Conservation (phyloP, 2,797 vertebrate species). For the Pseudochaenichthys georgianus region DNA sequence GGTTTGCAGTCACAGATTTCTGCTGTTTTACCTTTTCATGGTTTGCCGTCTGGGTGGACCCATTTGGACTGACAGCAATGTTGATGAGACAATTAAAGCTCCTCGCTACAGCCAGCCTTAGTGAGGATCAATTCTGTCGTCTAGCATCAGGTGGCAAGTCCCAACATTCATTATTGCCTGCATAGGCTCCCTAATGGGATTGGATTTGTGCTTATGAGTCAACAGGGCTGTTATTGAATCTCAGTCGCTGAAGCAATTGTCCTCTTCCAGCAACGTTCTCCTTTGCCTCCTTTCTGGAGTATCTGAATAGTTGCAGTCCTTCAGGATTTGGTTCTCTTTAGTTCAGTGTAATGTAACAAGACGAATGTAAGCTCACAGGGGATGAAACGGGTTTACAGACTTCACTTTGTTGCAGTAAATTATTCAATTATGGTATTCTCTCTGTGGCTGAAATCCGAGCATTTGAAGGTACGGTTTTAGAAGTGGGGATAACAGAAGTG, state of each 20-base stretch:
- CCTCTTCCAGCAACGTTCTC: slow-evolving; percentile 53
- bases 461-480: slow-evolving; percentile 37
- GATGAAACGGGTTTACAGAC: slow-evolving; percentile 52
- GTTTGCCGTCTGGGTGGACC: slow-evolving; percentile 48
- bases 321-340: slow-evolving; percentile 30
- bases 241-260: slow-evolving; percentile 48
- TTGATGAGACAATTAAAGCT: slow-evolving; percentile 73
- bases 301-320: slow-evolving; percentile 38
- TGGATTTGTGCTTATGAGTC: slow-evolving; percentile 80
- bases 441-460: slow-evolving; percentile 21
- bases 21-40: slow-evolving; percentile 38
- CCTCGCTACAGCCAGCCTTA: slow-evolving; percentile 52
- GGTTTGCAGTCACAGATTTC: slow-evolving; percentile 43
- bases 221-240: slow-evolving; percentile 75
- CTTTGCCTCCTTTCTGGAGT: slow-evolving; percentile 34
- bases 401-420: slow-evolving; percentile 60
- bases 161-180: slow-evolving; percentile 75
- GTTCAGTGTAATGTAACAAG: slow-evolving; percentile 51
- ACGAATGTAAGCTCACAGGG: slow-evolving; percentile 42
- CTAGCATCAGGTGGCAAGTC: slow-evolving; percentile 76
- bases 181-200: slow-evolving; percentile 74
- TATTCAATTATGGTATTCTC: slow-evolving; percentile 43
- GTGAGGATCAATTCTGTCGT: slow-evolving; percentile 72
- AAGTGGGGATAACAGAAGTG: slow-evolving; percentile 24
- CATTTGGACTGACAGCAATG: slow-evolving; percentile 64